These are phyloP conservation scores for Hirtodrosophila confusa DNA, from an alignment of 2,888 invertebrate species.

Conservation along the genomic window DNA sequence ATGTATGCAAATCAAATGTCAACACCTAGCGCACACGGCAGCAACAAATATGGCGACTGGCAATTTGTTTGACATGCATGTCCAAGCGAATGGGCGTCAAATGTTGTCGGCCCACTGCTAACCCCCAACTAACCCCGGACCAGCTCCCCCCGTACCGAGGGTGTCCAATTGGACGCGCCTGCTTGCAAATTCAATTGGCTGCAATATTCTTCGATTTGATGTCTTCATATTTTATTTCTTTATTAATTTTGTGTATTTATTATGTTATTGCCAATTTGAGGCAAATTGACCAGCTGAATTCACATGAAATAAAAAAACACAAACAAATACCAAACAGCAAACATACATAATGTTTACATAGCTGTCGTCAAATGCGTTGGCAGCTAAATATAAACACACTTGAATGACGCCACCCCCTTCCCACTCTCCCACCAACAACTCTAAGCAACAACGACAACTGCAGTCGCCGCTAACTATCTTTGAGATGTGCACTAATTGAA, in stretches of 20 bases:
- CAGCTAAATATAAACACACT: slow-evolving; percentile 58
- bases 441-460: slow-evolving; percentile 12
- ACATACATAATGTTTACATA: slow-evolving; percentile 25
- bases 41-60: slow-evolving; percentile 59
- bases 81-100: slow-evolving; percentile 65
- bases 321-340: slow-evolving; percentile 28
- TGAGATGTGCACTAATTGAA: slow-evolving; percentile 65
- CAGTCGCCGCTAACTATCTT: slow-evolving; percentile 60
- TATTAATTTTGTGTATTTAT: no score
- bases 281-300: slow-evolving; percentile 55
- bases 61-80: slow-evolving; percentile 65
- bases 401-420: slow-evolving; percentile 2
- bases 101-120: slow-evolving; percentile 23
- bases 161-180: slow-evolving; percentile 46
- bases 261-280: slow-evolving; percentile 42
- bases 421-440: not conserved
- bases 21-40: slow-evolving; percentile 53
- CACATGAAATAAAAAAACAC: slow-evolving; percentile 29
- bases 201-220: slow-evolving; percentile 53
- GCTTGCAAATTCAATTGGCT: slow-evolving; percentile 60
- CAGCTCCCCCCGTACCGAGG: slow-evolving; percentile 3
- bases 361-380: slow-evolving; percentile 58
- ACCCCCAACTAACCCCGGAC: not conserved
- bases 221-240: slow-evolving; percentile 22
- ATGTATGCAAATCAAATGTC: slow-evolving; percentile 72